Evolutionary conservation across 2,113 vertebrate genomes (phyloP), one percentile per base, ranked within the genome.

Genomic region (Abramis brama): DNA sequence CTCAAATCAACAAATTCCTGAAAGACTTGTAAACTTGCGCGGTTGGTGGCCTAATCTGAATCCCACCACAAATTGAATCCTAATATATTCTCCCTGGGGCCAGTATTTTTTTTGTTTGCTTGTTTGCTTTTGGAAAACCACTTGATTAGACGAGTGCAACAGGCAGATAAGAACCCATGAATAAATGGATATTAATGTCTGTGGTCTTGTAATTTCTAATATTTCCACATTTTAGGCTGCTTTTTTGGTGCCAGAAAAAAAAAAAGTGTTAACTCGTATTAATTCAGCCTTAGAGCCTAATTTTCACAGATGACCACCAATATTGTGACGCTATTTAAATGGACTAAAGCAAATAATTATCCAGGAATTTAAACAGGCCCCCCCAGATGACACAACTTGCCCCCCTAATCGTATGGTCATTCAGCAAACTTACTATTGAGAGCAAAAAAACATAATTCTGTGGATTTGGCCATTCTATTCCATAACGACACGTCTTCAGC

Each of bases 161-260:
- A 88, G 75, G 82, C 79, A 74, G 89, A 84, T 89, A 86, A 84
- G 78, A 30, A 80, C 30, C 84, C 86, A 88, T 88, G 84, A 85
- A 90, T 91, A 89, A 87, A 88, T 87, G 82, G 80, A 84, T 87
- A 87, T 88, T 89, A 87, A 87, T 88, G 86, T 86, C 85, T 60
- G 15, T 82, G 64, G 84, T 83, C 82, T 85, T 71, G 80, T 77
- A 25, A 52, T 85, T 86, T 47, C 27, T 52, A 57, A 86, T 86
- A 71, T 73, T 84, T 76, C 45, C 45, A 82, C 71, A 75, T 82
- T 50, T 85, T 25, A 74, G 82, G 85, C 85, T 85, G 77, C 75
- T 43, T 76, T 84, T 73, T 60, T 27, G 75, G 39, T 57, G 50
- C 33, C 52, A 36, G 27, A 64, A 27, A 82, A 79, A 83, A 76